Conservation (phyloP, 2,888 invertebrate species). For the Sylvicola fuscatus region DNA sequence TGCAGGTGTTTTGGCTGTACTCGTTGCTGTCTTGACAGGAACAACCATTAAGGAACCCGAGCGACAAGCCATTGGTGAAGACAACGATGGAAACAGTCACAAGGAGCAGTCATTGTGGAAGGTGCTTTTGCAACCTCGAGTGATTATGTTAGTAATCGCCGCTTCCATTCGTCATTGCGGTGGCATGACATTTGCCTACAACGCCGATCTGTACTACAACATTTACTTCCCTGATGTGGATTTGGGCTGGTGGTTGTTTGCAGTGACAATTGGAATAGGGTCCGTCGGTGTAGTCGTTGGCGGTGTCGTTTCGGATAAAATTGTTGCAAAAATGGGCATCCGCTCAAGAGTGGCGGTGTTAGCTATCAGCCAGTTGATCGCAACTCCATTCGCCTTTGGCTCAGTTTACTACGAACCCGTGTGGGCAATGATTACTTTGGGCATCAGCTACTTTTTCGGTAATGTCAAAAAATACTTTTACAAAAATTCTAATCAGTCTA, state of each 20-base stretch:
- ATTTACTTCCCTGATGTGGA: slow-evolving; percentile 77
- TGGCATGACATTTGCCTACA: slow-evolving; percentile 81
- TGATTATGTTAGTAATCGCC: slow-evolving; percentile 62
- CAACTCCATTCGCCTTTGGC: slow-evolving; percentile 70
- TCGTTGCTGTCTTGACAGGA: slow-evolving; percentile 49
- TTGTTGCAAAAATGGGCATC: slow-evolving; percentile 72
- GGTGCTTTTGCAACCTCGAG: slow-evolving; percentile 54
- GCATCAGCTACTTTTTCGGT: slow-evolving; percentile 78
- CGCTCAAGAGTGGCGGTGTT: slow-evolving; percentile 59
- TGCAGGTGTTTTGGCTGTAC: slow-evolving; percentile 51
- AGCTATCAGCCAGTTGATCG: slow-evolving; percentile 62
- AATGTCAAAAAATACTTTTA: slow-evolving; percentile 16
- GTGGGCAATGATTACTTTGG: slow-evolving; percentile 72
- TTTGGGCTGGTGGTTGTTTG: slow-evolving; percentile 78
- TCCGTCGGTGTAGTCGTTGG: slow-evolving; percentile 46
- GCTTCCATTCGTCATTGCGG: slow-evolving; percentile 77
- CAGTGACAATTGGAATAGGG: slow-evolving; percentile 66
- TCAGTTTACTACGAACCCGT: slow-evolving; percentile 63
- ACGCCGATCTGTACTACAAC: slow-evolving; percentile 74
- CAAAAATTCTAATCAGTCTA: slow-evolving; percentile 1
- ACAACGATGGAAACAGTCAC: slow-evolving; percentile 27
- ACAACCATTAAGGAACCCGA: slow-evolving; percentile 57
- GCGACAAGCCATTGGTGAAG: slow-evolving; percentile 54
- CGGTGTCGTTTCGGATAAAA: slow-evolving; percentile 63
- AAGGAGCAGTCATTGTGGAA: slow-evolving; percentile 47